These are phyloP conservation scores for Lynx canadensis DNA, from an alignment of 2,113 vertebrate species.

Conservation along the genomic window DNA sequence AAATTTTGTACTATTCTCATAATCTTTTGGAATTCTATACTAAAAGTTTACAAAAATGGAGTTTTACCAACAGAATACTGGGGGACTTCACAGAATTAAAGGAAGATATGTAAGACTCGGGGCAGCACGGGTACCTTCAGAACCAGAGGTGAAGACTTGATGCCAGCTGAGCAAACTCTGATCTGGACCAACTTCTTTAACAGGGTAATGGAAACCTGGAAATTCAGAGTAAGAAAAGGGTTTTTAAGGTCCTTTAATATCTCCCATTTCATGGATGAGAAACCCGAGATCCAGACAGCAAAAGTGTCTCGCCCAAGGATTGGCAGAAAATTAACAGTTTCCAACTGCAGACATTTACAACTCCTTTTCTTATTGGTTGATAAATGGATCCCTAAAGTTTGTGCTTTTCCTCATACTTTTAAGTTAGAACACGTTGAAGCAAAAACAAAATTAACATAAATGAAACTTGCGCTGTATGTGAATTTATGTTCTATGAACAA, in stretches of 20 bases:
- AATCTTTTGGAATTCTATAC: background rate
- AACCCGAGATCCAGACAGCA: background rate
- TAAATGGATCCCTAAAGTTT: background rate
- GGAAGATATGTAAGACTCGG: constrained; percentile 15
- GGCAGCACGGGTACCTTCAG: background rate
- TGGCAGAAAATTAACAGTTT: background rate
- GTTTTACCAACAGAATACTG: background rate
- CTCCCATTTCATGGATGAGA: background rate
- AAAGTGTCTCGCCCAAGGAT: background rate
- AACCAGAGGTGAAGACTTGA: background rate
- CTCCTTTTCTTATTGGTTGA: constrained; percentile 18
- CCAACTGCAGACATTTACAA: background rate
- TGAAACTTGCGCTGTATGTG: background rate
- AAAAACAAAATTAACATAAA: constrained; percentile 44
- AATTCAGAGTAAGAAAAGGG: background rate
- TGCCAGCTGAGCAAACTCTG: background rate
- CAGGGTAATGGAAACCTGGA: background rate
- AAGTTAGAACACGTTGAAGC: constrained; percentile 43
- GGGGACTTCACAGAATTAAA: background rate
- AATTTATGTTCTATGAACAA: constrained; percentile 33
- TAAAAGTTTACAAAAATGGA: background rate
- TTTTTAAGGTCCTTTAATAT: constrained; percentile 2
- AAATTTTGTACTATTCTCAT: constrained; percentile 28
- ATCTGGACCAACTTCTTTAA: background rate
- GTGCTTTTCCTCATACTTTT: constrained; percentile 29